phyloP scores from a whole-genome alignment of 2,888 invertebrate species.

The Microctonus aethiopoides region DNA sequence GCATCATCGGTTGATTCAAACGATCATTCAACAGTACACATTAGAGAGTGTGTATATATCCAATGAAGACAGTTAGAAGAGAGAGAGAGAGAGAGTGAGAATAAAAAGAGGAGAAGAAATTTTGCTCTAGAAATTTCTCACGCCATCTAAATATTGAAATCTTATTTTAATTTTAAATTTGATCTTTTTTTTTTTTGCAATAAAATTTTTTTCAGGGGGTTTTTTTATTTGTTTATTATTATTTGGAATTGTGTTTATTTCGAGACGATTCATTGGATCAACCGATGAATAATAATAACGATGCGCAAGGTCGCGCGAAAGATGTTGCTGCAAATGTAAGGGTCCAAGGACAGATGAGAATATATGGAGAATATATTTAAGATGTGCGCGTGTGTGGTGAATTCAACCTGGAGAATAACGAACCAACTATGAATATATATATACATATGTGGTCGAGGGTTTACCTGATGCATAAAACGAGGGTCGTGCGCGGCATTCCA shows the following conservation, averaged over 20 bases:
- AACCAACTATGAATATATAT: background rate
- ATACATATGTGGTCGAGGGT: background rate
- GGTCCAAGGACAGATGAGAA: slow-evolving; percentile 42
- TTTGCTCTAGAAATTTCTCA: slow-evolving; percentile 27
- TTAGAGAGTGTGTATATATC: background rate
- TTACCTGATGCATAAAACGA: slow-evolving; percentile 49
- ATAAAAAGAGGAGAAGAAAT: background rate
- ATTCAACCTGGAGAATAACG: slow-evolving; percentile 11
- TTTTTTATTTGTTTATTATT: slow-evolving; percentile 33
- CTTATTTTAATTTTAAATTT: slow-evolving; percentile 5
- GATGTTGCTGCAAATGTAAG: slow-evolving; percentile 36
- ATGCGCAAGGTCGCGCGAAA: slow-evolving; percentile 38
- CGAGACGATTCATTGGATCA: slow-evolving; percentile 18
- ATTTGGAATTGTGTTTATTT: slow-evolving; percentile 19
- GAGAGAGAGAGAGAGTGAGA: background rate
- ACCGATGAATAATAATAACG: slow-evolving; percentile 23
- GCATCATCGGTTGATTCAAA: slow-evolving; percentile 30
- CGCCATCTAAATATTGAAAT: background rate
- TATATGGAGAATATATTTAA: slow-evolving; percentile 11
- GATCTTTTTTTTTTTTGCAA: slow-evolving; percentile 12
- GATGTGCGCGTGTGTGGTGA: background rate
- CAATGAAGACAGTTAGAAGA: background rate
- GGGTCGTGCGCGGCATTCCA: slow-evolving; percentile 25
- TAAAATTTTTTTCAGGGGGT: no score
- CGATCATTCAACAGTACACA: slow-evolving; percentile 18